Conservation (phyloP, 1,140 invertebrate genomes). For the Archegozetes longisetosus region DNA sequence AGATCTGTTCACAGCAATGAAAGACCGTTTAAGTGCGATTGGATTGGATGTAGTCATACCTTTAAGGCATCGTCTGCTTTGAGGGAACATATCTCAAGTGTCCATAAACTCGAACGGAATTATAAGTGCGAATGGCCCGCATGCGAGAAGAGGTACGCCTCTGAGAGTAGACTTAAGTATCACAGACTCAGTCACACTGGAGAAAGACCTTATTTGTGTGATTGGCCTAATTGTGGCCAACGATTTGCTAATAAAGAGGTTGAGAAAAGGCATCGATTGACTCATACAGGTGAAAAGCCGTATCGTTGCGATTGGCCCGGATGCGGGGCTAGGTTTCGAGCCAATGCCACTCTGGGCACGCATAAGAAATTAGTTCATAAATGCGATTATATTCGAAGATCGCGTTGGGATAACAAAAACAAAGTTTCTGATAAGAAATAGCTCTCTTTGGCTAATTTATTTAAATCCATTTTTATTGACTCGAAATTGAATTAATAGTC, state of each 20-base stretch:
- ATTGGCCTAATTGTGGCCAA: slow-evolving; percentile 87
- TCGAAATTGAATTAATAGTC: too few relatives aligned
- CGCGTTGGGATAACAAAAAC: too few relatives aligned
- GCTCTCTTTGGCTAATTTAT: too few relatives aligned
- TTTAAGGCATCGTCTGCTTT: neutral
- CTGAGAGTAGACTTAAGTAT: slow-evolving; percentile 2
- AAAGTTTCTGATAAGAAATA: too few relatives aligned
- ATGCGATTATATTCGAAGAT: too few relatives aligned
- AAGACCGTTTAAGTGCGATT: neutral
- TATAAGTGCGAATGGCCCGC: neutral
- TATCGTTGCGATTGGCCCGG: slow-evolving; percentile 96
- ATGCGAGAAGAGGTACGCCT: slow-evolving; percentile 1
- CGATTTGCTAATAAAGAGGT: slow-evolving; percentile 98
- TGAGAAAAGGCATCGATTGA: slow-evolving; percentile 93
- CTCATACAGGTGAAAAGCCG: slow-evolving; percentile 90
- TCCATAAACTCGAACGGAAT: neutral
- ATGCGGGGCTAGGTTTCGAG: too few relatives aligned
- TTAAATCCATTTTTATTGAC: too few relatives aligned
- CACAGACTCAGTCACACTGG: slow-evolving; percentile 36
- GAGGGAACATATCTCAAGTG: neutral
- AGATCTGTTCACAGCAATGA: neutral
- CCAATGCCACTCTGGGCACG: too few relatives aligned
- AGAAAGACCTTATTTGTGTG: slow-evolving; percentile 46
- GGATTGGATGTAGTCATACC: neutral
- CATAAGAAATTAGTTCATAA: too few relatives aligned